Conservation (phyloP, 1,140 invertebrate genomes). For the Trachelipus rathkii region DNA sequence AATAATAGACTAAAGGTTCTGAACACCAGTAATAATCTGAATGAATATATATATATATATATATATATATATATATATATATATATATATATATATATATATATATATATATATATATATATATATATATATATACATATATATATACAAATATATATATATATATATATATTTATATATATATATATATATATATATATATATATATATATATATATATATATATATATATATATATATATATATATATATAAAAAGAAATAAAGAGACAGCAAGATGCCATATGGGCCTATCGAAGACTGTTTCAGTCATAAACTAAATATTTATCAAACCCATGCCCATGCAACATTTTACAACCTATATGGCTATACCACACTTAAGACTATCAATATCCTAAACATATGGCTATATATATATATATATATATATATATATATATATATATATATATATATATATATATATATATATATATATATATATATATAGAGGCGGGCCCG, state of each 20-base stretch:
- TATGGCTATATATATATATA: not conserved
- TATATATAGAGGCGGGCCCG: too few species aligned
- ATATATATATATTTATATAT: constrained; percentile 21
- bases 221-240: constrained; percentile 30
- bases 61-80: constrained; percentile 28
- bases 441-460: constrained; percentile 18
- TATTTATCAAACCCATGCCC: too few species aligned
- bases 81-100: constrained; percentile 22
- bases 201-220: constrained; percentile 28
- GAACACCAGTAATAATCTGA: constrained; percentile 60
- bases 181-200: constrained; percentile 29
- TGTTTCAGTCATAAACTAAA: too few species aligned
- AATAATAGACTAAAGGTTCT: constrained; percentile 66
- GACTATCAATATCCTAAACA: too few species aligned
- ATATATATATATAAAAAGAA: constrained; percentile 26
- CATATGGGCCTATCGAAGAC: too few species aligned
- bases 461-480: too few species aligned
- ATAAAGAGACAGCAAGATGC: too few species aligned
- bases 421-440: constrained; percentile 12
- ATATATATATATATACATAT: too few species aligned
- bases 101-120: too few species aligned
- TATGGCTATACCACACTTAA: too few species aligned
- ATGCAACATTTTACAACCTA: not conserved
- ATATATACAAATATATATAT: too few species aligned
- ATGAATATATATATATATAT: constrained; percentile 21